Evolutionary conservation across 2,797 vertebrate species (phyloP).

Genomic region (Danio choprae): DNA sequence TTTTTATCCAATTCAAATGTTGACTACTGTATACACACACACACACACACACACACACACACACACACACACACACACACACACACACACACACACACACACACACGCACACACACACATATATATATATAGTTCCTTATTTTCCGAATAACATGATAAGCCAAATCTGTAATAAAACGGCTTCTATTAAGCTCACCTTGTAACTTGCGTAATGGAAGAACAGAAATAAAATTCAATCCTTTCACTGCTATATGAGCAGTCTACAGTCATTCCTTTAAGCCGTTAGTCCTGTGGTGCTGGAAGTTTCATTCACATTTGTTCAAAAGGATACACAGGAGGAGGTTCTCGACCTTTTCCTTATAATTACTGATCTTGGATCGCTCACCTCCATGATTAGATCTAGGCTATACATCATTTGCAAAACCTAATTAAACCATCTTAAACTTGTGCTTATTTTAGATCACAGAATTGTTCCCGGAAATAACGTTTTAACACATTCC

Average conservation of each 20-base stretch:
- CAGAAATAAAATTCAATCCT: conserved; percentile 1
- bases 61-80: too few relatives aligned
- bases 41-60: too few relatives aligned
- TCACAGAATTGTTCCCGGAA: conserved; percentile 2
- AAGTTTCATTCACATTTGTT: conserved; percentile 27
- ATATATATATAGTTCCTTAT: neutral
- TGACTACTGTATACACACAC: too few relatives aligned
- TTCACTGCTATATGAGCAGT: conserved; percentile 3
- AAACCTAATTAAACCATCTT: conserved; percentile 48
- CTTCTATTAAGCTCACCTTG: neutral
- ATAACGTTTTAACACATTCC: conserved; percentile 18
- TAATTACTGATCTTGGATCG: conserved; percentile 50
- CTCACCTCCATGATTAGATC: conserved; percentile 44
- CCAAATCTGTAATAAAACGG: neutral
- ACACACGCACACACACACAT: too few relatives aligned
- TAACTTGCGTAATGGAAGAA: neutral
- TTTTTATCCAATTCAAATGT: too few relatives aligned
- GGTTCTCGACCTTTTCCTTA: conserved; percentile 51
- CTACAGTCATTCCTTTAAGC: conserved; percentile 10
- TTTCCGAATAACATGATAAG: neutral
- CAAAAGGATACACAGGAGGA: conserved; percentile 40
- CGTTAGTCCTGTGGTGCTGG: neutral
- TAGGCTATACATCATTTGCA: conserved; percentile 37
- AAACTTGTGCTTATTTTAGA: conserved; percentile 29
- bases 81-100: too few relatives aligned